These are phyloP conservation scores for Melanaphis sacchari DNA, from an alignment of 1,140 invertebrate species.

Conservation along the genomic window DNA sequence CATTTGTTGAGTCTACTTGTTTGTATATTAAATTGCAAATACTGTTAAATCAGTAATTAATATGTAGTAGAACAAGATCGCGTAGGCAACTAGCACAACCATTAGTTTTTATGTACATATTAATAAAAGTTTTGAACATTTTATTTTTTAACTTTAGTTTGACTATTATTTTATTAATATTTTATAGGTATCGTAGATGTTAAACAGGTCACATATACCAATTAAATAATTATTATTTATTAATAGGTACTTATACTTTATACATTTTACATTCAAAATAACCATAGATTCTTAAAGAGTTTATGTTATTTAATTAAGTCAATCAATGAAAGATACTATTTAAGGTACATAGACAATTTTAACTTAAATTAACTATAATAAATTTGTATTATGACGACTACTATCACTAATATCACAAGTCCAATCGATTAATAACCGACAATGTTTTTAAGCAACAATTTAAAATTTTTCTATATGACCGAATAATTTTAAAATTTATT, in stretches of 20 bases:
- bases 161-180: background rate
- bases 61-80: background rate
- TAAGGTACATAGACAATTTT: too few relatives aligned
- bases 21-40: background rate
- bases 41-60: constrained; percentile 14
- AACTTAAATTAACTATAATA: too few relatives aligned
- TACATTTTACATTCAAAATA: background rate
- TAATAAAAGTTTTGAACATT: background rate
- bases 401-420: too few relatives aligned
- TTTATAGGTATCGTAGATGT: background rate
- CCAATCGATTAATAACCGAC: too few relatives aligned
- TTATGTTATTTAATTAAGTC: too few relatives aligned
- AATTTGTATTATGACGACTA: too few relatives aligned
- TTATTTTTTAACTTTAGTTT: background rate
- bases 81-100: background rate
- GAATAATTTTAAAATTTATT: too few relatives aligned
- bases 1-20: constrained; percentile 15
- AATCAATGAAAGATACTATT: too few relatives aligned
- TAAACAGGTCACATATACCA: background rate
- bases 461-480: too few relatives aligned
- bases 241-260: too few relatives aligned
- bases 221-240: background rate
- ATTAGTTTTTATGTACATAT: background rate
- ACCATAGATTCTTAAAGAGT: background rate
- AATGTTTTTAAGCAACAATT: too few relatives aligned